Evolutionary conservation across 2,888 invertebrate species (phyloP).

Genomic region (Drosophila phalerata): DNA sequence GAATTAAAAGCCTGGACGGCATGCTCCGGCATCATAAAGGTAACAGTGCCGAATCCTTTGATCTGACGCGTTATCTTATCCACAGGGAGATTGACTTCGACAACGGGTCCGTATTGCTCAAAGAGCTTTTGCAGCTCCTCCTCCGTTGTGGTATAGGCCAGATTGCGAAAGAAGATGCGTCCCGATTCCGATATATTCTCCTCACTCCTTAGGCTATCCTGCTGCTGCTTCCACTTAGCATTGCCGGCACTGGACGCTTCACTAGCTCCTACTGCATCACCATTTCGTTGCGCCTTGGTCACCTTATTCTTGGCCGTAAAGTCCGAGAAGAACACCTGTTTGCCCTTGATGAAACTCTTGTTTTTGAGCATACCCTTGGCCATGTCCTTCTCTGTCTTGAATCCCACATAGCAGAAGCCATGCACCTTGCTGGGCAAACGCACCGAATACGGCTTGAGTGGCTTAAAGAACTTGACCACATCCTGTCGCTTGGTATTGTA

Average conservation of each 20-base stretch:
- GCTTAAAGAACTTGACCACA: constrained; percentile 93
- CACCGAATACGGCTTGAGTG: constrained; percentile 92
- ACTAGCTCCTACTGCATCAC: constrained; percentile 22
- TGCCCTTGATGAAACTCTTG: constrained; percentile 93
- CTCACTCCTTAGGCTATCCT: constrained; percentile 89
- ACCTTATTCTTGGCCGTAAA: constrained; percentile 86
- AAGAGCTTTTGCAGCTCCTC: constrained; percentile 94
- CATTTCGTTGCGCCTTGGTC: constrained; percentile 75
- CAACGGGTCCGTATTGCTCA: constrained; percentile 93
- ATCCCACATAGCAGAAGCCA: constrained; percentile 96
- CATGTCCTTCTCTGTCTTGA: constrained; percentile 92
- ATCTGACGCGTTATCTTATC: constrained; percentile 92
- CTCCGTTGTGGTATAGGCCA: constrained; percentile 94
- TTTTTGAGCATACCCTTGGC: constrained; percentile 93
- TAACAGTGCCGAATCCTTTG: constrained; percentile 96
- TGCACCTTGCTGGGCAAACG: constrained; percentile 91
- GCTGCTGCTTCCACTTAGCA: constrained; percentile 88
- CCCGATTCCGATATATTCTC: constrained; percentile 96
- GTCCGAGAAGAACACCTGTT: constrained; percentile 87
- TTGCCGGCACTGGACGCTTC: constrained; percentile 67
- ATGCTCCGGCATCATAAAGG: constrained; percentile 97
- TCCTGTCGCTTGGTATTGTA: constrained; percentile 93
- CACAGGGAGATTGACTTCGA: constrained; percentile 95
- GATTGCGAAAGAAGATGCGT: constrained; percentile 95
- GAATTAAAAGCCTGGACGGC: constrained; percentile 95